phyloP scores from a whole-genome alignment of 2,797 vertebrate species.

The Notolepis coatsorum region DNA sequence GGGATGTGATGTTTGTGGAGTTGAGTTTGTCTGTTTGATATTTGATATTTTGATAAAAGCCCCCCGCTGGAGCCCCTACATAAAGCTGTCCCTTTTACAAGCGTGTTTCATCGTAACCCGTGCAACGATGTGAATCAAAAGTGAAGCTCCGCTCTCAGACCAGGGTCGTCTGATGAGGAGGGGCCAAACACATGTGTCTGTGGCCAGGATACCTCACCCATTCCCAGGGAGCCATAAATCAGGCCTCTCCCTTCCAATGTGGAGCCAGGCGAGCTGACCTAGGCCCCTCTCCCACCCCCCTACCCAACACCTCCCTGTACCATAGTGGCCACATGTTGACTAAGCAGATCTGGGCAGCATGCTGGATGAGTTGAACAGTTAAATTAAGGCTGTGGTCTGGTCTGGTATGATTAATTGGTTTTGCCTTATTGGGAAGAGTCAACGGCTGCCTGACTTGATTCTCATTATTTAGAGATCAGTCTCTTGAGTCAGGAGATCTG shows the following conservation, averaged over 20 bases:
- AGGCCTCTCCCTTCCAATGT: slow-evolving; percentile 54
- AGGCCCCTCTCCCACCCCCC: slow-evolving; percentile 36
- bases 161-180: slow-evolving; percentile 30
- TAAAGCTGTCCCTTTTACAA: slow-evolving; percentile 62
- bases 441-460: neutral
- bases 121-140: slow-evolving; percentile 46
- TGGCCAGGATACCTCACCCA: slow-evolving; percentile 48
- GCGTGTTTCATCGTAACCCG: slow-evolving; percentile 30
- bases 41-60: slow-evolving; percentile 49
- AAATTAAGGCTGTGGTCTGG: slow-evolving; percentile 66
- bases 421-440: slow-evolving; percentile 40
- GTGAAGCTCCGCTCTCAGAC: slow-evolving; percentile 2
- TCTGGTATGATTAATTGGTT: slow-evolving; percentile 55
- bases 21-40: slow-evolving; percentile 41
- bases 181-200: slow-evolving; percentile 47
- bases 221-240: slow-evolving; percentile 67
- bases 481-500: slow-evolving; percentile 1
- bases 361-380: slow-evolving; percentile 69
- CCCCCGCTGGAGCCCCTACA: slow-evolving; percentile 27
- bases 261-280: slow-evolving; percentile 60
- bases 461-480: neutral
- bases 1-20: slow-evolving; percentile 14
- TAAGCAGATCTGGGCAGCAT: slow-evolving; percentile 31
- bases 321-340: slow-evolving; percentile 49
- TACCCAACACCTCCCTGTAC: slow-evolving; percentile 25